These are phyloP conservation scores for Ailurus styani DNA, from an alignment of 2,113 vertebrate species.

Conservation along the genomic window DNA sequence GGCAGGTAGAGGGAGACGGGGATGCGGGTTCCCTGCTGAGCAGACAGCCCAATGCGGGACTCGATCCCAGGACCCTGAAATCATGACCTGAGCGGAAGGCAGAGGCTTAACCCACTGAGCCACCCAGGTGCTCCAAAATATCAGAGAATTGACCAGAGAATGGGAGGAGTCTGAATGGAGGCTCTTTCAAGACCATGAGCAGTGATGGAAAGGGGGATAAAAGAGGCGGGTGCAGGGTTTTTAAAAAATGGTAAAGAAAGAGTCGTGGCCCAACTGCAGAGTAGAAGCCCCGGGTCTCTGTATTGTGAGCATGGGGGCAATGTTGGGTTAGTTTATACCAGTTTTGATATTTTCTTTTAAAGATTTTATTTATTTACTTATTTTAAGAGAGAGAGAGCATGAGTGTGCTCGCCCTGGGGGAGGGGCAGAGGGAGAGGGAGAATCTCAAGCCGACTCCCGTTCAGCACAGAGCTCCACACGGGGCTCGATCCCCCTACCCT, in stretches of 20 bases:
- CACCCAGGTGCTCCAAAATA: no score
- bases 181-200: background rate
- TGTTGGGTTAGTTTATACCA: background rate
- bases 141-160: background rate
- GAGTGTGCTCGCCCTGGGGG: background rate
- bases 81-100: no score
- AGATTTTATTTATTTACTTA: background rate
- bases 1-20: no score
- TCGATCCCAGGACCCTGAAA: no score
- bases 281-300: background rate
- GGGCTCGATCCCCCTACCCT: background rate
- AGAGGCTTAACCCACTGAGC: no score
- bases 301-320: conserved; percentile 43
- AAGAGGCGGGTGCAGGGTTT: background rate
- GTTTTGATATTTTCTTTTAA: background rate
- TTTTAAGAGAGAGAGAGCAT: background rate
- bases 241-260: background rate
- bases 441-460: background rate
- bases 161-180: background rate
- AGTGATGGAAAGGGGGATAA: background rate
- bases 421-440: background rate
- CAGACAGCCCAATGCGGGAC: no score
- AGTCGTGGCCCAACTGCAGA: background rate
- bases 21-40: no score
- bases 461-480: background rate